phyloP scores from a whole-genome alignment of 2,113 vertebrate species.

The Eublepharis macularius region DNA sequence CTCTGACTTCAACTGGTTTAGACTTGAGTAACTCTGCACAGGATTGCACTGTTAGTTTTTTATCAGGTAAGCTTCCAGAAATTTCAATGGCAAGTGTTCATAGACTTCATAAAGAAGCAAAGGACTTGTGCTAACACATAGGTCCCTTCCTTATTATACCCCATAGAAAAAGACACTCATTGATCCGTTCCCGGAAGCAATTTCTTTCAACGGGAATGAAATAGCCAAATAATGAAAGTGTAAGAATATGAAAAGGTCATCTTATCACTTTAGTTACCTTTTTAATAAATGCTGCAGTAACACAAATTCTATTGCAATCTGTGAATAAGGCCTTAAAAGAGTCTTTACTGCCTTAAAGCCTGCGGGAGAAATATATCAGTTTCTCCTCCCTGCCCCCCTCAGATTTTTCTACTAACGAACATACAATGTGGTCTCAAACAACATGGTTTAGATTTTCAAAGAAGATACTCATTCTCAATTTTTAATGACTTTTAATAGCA shows the following conservation, averaged over 20 bases:
- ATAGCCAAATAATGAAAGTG: not conserved
- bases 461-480: not conserved
- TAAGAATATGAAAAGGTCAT: not conserved
- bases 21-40: too few species aligned
- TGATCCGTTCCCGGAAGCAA: not conserved
- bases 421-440: not conserved
- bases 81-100: not conserved
- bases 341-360: not conserved
- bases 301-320: not conserved
- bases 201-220: not conserved
- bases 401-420: conserved; percentile 5
- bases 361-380: not conserved
- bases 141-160: not conserved
- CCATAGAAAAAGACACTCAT: not conserved
- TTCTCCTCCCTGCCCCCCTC: not conserved
- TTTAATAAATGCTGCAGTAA: not conserved
- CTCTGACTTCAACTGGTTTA: too few species aligned
- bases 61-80: conserved; percentile 20
- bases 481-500: conserved; percentile 24
- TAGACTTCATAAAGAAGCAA: not conserved
- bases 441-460: not conserved
- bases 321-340: not conserved
- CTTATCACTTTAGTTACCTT: not conserved
- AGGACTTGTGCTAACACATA: conserved; percentile 1
- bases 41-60: not conserved